phyloP scores from a whole-genome alignment of 2,113 vertebrate genomes.

The Ia io region DNA sequence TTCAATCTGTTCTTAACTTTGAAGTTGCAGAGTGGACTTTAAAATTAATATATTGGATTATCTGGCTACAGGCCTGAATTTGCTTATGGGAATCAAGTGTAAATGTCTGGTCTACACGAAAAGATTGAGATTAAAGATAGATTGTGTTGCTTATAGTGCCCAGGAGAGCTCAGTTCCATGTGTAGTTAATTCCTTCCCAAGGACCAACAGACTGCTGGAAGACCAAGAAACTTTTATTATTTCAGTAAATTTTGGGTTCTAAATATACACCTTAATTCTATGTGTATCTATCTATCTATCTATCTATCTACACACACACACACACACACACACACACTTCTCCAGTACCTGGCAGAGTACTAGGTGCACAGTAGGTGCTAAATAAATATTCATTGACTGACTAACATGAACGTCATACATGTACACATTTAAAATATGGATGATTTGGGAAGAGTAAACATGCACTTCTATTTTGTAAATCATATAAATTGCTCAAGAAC shows the following conservation, averaged over 20 bases:
- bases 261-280: not conserved
- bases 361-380: not conserved
- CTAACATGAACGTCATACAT: not conserved
- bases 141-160: not conserved
- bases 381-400: not conserved
- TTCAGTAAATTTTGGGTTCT: slow-evolving; percentile 6
- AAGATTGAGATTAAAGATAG: slow-evolving; percentile 18
- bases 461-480: not conserved
- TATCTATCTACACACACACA: not conserved
- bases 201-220: not conserved
- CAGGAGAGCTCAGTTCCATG: not conserved
- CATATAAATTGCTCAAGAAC: not conserved
- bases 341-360: not conserved
- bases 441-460: not conserved
- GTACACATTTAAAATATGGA: not conserved
- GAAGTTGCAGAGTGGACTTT: slow-evolving; percentile 71
- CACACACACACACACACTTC: not conserved
- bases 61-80: slow-evolving; percentile 58
- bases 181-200: slow-evolving; percentile 15
- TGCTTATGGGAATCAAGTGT: slow-evolving; percentile 47
- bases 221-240: not conserved
- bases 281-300: not conserved
- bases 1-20: slow-evolving; percentile 53
- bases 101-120: slow-evolving; percentile 42
- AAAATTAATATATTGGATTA: slow-evolving; percentile 48